These are phyloP conservation scores for Alaudala cheleensis DNA, from an alignment of 2,113 vertebrate species.

Conservation along the genomic window DNA sequence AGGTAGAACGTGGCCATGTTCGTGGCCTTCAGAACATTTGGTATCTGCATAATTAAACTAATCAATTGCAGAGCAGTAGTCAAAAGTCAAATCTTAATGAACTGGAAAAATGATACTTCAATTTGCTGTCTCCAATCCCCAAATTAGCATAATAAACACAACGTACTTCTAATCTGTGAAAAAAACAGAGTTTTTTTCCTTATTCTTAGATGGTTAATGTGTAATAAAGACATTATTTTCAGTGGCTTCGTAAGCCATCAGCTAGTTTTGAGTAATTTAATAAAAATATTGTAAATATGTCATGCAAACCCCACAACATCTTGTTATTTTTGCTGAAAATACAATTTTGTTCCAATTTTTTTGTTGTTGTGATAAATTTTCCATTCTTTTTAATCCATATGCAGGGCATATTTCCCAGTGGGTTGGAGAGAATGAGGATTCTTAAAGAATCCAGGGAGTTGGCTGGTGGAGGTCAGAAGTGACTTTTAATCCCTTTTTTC, in stretches of 20 bases:
- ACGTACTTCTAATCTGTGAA: not conserved
- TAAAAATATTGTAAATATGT: not conserved
- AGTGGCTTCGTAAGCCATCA: not conserved
- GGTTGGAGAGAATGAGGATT: not conserved
- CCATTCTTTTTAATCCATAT: not conserved
- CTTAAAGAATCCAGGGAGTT: not conserved
- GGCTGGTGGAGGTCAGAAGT: not conserved
- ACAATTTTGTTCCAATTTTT: not conserved
- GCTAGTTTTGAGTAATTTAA: not conserved
- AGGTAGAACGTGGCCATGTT: not conserved
- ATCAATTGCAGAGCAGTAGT: slow-evolving; percentile 39
- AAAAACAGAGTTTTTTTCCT: not conserved
- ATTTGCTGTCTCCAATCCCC: slow-evolving; percentile 25
- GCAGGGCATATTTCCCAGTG: not conserved
- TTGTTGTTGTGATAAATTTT: not conserved
- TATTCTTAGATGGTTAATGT: not conserved
- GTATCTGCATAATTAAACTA: slow-evolving; percentile 35
- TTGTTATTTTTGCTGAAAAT: not conserved
- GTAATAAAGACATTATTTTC: not conserved
- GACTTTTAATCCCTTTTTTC: not conserved
- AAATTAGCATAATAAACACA: slow-evolving; percentile 10
- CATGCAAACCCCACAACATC: not conserved
- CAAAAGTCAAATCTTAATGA: slow-evolving; percentile 60
- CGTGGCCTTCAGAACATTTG: not conserved
- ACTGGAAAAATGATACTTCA: slow-evolving; percentile 50